Percentiles rank a stretch among this genome's conserved stretches.
These are phyloP conservation scores for Boleophthalmus pectinirostris DNA, from an alignment of 2,113 vertebrate genomes.

Conservation along the genomic window DNA sequence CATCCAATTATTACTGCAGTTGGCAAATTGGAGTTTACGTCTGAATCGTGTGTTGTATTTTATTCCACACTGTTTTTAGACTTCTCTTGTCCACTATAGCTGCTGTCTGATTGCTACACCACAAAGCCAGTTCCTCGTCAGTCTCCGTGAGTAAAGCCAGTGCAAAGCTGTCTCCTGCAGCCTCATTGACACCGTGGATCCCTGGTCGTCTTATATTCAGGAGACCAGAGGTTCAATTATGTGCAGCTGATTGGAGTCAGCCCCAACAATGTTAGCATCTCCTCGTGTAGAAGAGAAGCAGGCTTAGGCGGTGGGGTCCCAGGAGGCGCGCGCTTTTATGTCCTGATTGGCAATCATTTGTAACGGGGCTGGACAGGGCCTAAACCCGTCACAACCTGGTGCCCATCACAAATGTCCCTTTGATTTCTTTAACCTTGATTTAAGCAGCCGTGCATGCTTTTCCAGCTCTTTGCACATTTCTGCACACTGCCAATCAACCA, in stretches of 20 bases:
- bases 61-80: too few relatives aligned
- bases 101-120: neutral
- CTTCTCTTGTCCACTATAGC: neutral
- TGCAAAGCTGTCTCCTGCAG: conserved; percentile 25
- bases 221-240: conserved; percentile 60
- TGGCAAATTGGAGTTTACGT: neutral
- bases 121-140: neutral
- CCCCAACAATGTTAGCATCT: conserved; percentile 62
- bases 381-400: conserved; percentile 47
- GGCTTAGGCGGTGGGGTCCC: conserved; percentile 58
- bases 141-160: neutral
- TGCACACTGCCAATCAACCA: conserved; percentile 39
- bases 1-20: too few relatives aligned
- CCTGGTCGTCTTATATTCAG: conserved; percentile 53
- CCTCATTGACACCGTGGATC: conserved; percentile 57
- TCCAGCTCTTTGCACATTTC: conserved; percentile 10
- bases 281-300: conserved; percentile 28
- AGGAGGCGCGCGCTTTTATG: conserved; percentile 52
- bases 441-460: conserved; percentile 30
- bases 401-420: conserved; percentile 43
- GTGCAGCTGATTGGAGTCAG: conserved; percentile 61
- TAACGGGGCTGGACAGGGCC: conserved; percentile 56
- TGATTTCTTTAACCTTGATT: conserved; percentile 62
- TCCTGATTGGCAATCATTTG: conserved; percentile 69
- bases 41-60: neutral